Base-by-base conservation (phyloP, 2,888 invertebrate species). In the Syritta pipiens region DNA sequence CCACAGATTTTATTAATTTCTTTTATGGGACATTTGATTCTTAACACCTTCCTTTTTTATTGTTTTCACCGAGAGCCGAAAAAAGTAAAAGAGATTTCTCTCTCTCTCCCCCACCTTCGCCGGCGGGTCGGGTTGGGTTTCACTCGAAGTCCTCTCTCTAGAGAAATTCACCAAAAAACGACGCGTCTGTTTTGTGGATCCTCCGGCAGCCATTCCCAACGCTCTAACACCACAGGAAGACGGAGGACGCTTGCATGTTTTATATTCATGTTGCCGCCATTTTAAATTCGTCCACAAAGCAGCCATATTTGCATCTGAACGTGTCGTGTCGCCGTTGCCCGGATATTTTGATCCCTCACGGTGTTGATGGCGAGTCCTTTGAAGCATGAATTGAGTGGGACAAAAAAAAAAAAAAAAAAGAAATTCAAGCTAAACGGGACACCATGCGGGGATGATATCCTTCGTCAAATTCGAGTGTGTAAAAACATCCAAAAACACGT, bases 241-340 rank as follows among this genome's bases (percentile, higher is more conserved):
- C 40, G 6, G 22, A 7, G 20, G n/a, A 9, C 32, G 51, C 59
- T 69, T 57, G 44, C 51, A 51, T 69, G 69, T 65, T 69, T 35
- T 30, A 37, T 57, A 71, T 53, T 67, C 79, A 79, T 79, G 79
- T 72, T 62, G 60, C 72, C 79, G 79, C 79, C 79, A 79, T 79
- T 79, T 79, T 79, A 67, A 19, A 67, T 74, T 55, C 49, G 48
- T 55, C 60, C 35, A 35, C 49, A 53, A 59, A 49, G 67, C 57
- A 57, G 74, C 79, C 67, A 79, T 79, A 79, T 79, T 72, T 68
- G 30, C 51, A 46, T 65, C 46, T n/a, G n/a, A n/a, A n/a, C n/a
- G n/a, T n/a, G n/a, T n/a, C 19, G 14, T 22, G 26, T 28, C 35
- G 44, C 12, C 37, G 60, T 44, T 75, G 30, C 48, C 26, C 44